Evolutionary conservation across 2,113 vertebrate genomes (phyloP).

Genomic region (Atherinomorus stipes): DNA sequence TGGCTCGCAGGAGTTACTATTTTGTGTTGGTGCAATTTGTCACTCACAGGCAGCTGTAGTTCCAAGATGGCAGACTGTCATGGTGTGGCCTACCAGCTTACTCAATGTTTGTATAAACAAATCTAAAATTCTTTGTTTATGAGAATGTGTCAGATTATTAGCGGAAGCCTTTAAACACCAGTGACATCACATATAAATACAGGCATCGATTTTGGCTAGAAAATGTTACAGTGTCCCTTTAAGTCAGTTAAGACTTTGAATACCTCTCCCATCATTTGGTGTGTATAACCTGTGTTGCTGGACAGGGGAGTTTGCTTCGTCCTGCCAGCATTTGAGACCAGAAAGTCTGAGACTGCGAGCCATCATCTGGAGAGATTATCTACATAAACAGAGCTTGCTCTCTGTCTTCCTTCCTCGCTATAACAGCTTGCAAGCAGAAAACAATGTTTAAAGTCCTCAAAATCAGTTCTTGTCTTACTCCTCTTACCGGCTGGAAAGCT

Average conservation of each 20-base stretch:
- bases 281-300: neutral
- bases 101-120: no score
- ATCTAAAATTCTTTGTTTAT: no score
- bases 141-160: no score
- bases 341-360: neutral
- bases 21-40: no score
- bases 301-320: neutral
- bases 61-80: no score
- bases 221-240: no score
- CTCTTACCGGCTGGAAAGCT: slow-evolving; percentile 19
- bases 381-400: neutral
- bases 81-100: no score
- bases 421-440: neutral
- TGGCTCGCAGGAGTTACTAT: no score
- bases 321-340: neutral
- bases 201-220: neutral
- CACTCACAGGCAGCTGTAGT: no score
- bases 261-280: neutral
- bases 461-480: slow-evolving; percentile 2
- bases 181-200: no score
- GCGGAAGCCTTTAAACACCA: no score
- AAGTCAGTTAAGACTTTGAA: neutral
- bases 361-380: neutral
- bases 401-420: neutral
- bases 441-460: slow-evolving; percentile 8